A percentile compares a stretch with the other conserved stretches of the same genome.
phyloP scores from a whole-genome alignment of 1,140 invertebrate genomes.

The Leptopilina boulardi region DNA sequence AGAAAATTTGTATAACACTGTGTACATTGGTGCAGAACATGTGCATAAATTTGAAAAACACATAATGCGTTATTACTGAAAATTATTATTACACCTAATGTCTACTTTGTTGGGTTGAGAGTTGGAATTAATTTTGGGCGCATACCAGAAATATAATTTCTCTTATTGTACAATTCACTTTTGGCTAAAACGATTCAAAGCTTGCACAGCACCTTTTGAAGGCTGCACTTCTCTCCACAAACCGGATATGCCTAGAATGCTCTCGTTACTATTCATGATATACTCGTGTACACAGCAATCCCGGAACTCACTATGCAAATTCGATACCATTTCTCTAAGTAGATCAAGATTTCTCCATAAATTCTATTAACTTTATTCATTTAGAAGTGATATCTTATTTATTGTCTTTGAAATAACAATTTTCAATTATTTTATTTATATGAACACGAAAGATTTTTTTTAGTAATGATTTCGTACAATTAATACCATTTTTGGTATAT shows the following conservation, averaged over 20 bases:
- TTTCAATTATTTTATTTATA: too few species aligned
- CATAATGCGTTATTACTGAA: background rate
- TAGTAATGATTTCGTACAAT: too few species aligned
- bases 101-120: background rate
- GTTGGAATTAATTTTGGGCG: background rate
- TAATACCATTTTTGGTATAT: too few species aligned
- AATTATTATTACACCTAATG: background rate
- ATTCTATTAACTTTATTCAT: background rate
- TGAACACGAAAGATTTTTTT: too few species aligned
- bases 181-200: background rate
- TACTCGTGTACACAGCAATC: background rate
- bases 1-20: too few species aligned
- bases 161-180: slow-evolving; percentile 15
- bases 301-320: slow-evolving; percentile 20
- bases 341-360: background rate
- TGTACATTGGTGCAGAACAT: too few species aligned
- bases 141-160: slow-evolving; percentile 6
- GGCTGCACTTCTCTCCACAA: background rate
- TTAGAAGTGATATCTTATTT: background rate
- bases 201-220: slow-evolving; percentile 23
- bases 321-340: slow-evolving; percentile 24
- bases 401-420: background rate
- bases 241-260: slow-evolving; percentile 15
- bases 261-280: slow-evolving; percentile 25
- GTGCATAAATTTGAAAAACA: background rate